Base-by-base conservation (phyloP, 2,888 invertebrate genomes). In the Autographa pulchrina region DNA sequence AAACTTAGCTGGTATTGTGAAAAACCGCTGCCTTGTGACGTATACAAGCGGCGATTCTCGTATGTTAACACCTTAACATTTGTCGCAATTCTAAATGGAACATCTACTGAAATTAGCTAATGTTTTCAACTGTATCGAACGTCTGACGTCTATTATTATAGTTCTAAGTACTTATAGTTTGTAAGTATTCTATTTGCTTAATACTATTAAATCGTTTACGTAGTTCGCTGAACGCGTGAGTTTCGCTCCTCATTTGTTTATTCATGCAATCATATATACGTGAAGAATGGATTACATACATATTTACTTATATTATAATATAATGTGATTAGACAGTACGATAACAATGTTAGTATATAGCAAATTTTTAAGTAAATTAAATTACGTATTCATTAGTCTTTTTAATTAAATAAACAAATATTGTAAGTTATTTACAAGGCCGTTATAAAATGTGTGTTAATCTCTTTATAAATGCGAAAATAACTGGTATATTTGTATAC, bases 81-180 rank as follows among this genome's bases (percentile, higher is more conserved):
- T 70, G 68, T 56, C 59, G 65, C 65, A 62, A 69, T 71, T 74
- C 31, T 64, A 52, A 62, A 62, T 65, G 41, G 58, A 70, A 62
- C 31, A 70, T 74, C 52, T 62, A 74, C 70, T 78, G 65, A 75
- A 85, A 83, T 85, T 77, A 79, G 71, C 70, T 77, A 79, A 81
- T 77, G 66, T 73, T 31, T 69, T 62, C 48, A 68, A 72, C 64
- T 31, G 32, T 82, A 74, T 74, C 68, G 41, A 73, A 31, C 48
- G 48, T 58, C 63, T 60, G 64, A 52, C 60, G 64, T 77, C 82
- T 56, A 70, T 73, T 48, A 80, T 58, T 59, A 59, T 32, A 20
- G 18, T 48, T 62, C 38, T 65, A 54, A 56, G 43, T 64, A 56
- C 9, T 31, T 65, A 16, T 59, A n/a, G 14, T 65, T 56, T 62